A percentile compares a stretch with the other conserved stretches of the same genome.
These are phyloP conservation scores for Limnodromus scolopaceus DNA, from an alignment of 2,797 vertebrate genomes.

Conservation along the genomic window DNA sequence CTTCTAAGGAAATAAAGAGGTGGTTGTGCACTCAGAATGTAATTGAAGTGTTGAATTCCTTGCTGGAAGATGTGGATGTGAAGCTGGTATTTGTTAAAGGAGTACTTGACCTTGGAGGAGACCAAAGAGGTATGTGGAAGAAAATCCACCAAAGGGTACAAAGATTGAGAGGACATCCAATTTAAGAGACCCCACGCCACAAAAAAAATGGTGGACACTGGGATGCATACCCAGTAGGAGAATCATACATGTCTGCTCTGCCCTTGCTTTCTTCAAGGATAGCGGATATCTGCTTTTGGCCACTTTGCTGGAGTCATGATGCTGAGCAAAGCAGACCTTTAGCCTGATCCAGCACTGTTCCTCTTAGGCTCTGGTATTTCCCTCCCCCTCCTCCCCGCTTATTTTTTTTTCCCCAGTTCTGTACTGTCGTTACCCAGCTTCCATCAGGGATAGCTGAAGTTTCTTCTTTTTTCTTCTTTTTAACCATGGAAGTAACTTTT, in stretches of 20 bases:
- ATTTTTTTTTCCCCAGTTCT: not conserved
- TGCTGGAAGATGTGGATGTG: not conserved
- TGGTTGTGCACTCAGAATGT: not conserved
- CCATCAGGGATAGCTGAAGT: not conserved
- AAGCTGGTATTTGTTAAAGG: not conserved
- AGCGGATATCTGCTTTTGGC: not conserved
- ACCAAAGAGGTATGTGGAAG: not conserved
- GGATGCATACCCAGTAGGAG: not conserved
- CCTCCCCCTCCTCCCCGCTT: rapidly evolving
- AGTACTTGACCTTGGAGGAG: not conserved
- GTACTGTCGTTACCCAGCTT: not conserved
- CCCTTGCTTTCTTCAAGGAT: not conserved
- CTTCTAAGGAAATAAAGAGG: slow-evolving; percentile 18
- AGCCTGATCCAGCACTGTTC: not conserved
- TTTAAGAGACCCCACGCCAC: not conserved
- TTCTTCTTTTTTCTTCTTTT: not conserved
- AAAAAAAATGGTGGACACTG: not conserved
- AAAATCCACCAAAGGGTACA: not conserved
- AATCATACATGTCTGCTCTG: not conserved
- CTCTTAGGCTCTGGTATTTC: not conserved
- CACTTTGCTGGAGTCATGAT: not conserved
- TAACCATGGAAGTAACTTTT: not conserved
- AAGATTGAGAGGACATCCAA: not conserved
- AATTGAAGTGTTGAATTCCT: not conserved
- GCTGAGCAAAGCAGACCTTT: not conserved